These are phyloP conservation scores for Eutrigla gurnardus DNA, from an alignment of 2,797 vertebrate species.

Conservation along the genomic window DNA sequence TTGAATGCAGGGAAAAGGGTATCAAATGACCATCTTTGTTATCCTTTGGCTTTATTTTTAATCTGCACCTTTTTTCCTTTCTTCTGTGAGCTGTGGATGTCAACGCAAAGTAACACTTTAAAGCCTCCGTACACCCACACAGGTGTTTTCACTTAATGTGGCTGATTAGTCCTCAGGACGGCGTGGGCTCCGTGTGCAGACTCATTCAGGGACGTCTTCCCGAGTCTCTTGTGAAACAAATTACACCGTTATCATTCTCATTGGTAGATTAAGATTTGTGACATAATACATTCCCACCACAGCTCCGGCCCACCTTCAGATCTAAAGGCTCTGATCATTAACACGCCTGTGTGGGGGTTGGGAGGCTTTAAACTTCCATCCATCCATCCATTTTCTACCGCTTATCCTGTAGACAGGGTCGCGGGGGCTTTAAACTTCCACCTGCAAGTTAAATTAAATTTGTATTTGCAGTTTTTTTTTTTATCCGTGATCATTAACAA, in stretches of 20 bases:
- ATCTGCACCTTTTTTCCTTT: background rate
- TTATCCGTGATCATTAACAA: too few relatives aligned
- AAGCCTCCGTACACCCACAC: background rate
- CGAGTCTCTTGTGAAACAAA: background rate
- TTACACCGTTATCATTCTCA: background rate
- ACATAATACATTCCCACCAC: background rate
- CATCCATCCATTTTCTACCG: too few relatives aligned
- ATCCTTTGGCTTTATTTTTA: background rate
- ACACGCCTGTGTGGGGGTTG: background rate
- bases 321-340: background rate
- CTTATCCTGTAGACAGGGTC: too few relatives aligned
- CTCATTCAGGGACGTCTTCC: background rate
- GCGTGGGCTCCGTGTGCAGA: background rate
- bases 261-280: background rate
- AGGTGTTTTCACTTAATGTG: background rate
- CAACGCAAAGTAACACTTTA: background rate
- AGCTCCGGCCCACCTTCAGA: background rate
- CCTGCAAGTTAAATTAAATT: background rate
- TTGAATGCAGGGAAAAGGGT: too few relatives aligned
- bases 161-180: background rate
- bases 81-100: background rate
- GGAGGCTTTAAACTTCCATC: background rate
- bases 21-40: too few relatives aligned
- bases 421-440: background rate
- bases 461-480: too few relatives aligned